These are phyloP conservation scores for Zaprionus tsacasi DNA, from an alignment of 1,140 invertebrate species.

Conservation along the genomic window DNA sequence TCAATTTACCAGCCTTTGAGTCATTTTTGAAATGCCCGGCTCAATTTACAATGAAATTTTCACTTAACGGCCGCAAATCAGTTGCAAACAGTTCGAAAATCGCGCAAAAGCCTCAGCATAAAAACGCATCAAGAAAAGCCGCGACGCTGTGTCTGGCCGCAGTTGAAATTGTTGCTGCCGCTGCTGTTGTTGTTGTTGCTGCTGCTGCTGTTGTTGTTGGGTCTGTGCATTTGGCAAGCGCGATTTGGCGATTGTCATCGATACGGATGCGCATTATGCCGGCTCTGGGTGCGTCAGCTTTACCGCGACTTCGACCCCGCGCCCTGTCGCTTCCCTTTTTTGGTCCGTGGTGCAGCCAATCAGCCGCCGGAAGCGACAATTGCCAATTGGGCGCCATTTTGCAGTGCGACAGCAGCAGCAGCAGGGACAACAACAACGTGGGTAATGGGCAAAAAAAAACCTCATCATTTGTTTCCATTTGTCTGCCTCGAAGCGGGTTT, in stretches of 20 bases:
- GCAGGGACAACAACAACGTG: conserved; percentile 27
- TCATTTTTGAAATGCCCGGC: conserved; percentile 67
- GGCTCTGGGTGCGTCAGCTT: conserved; percentile 31
- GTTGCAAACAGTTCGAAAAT: conserved; percentile 27
- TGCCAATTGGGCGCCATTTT: conserved; percentile 80
- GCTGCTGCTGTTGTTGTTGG: conserved; percentile 17
- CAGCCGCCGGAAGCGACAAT: conserved; percentile 77
- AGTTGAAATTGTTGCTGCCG: conserved; percentile 16
- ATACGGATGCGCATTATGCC: conserved; percentile 75
- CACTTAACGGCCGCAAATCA: conserved; percentile 73
- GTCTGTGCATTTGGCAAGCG: conserved; percentile 65
- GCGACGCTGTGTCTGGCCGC: conserved; percentile 43
- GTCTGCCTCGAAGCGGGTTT: conserved; percentile 11
- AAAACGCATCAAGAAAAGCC: conserved; percentile 64
- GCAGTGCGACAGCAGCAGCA: conserved; percentile 31
- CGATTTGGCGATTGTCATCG: conserved; percentile 58
- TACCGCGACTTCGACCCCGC: conserved; percentile 4
- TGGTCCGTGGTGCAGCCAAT: conserved; percentile 60
- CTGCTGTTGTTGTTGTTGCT: conserved; percentile 22
- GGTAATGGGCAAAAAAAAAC: conserved; percentile 50
- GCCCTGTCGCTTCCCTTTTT: neutral
- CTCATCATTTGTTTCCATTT: conserved; percentile 81
- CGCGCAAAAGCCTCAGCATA: conserved; percentile 55
- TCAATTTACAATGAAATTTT: conserved; percentile 65
- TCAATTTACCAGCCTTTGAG: conserved; percentile 56